A percentile compares a stretch with the other conserved stretches of the same genome.
Conservation (phyloP, 2,797 vertebrate genomes). For the Leptatherina wallacei region DNA sequence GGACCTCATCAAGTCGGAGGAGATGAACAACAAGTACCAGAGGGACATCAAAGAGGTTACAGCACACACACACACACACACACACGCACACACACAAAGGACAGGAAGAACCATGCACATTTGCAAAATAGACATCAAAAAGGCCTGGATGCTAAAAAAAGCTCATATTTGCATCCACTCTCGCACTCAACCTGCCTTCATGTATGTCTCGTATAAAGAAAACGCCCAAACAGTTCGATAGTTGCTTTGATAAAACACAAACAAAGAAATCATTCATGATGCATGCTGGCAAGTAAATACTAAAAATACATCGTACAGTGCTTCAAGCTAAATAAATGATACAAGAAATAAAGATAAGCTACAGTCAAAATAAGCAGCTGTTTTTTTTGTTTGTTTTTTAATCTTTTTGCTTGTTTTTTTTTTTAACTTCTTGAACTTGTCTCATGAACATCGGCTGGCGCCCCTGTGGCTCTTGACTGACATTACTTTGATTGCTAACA, state of each 20-base stretch:
- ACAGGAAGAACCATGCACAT: not conserved
- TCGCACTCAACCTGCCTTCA: not conserved
- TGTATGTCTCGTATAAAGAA: constrained; percentile 6
- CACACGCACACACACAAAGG: constrained; percentile 9
- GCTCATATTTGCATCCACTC: constrained; percentile 46
- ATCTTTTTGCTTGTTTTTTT: no score
- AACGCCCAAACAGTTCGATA: not conserved
- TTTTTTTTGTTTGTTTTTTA: constrained; percentile 1
- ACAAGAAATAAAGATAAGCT: not conserved
- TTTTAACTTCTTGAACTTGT: not conserved
- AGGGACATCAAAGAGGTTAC: constrained; percentile 97
- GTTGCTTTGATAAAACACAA: not conserved
- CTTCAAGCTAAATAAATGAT: no score
- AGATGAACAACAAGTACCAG: constrained; percentile 98
- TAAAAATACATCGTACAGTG: not conserved
- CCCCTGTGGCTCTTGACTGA: constrained; percentile 12
- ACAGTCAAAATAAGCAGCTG: constrained; percentile 11
- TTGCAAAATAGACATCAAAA: constrained; percentile 59
- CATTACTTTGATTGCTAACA: constrained; percentile 58
- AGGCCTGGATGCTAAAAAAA: constrained; percentile 39
- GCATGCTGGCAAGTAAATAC: not conserved
- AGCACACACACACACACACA: constrained; percentile 19
- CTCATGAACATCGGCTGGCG: constrained; percentile 30
- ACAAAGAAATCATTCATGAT: not conserved
- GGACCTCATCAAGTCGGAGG: constrained; percentile 97